Conservation (phyloP, 2,113 vertebrate species). For the Centropus unirufus region DNA sequence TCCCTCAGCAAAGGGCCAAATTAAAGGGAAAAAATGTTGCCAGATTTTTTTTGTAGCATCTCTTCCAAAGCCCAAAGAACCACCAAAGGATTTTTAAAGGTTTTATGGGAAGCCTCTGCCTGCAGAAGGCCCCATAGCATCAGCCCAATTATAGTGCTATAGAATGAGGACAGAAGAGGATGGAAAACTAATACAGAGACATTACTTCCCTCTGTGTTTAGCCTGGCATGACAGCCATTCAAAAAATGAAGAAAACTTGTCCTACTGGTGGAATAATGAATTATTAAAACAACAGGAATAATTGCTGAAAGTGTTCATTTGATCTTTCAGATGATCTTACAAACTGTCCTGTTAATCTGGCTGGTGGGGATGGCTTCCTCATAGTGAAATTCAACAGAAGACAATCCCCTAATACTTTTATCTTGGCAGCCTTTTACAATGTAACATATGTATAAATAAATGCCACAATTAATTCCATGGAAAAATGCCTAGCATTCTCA, state of each 20-base stretch:
- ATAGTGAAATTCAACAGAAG: not conserved
- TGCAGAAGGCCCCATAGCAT: not conserved
- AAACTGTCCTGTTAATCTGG: not conserved
- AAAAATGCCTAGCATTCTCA: not conserved
- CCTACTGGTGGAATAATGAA: not conserved
- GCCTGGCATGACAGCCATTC: not conserved
- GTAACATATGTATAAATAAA: not conserved
- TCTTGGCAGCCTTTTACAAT: not conserved
- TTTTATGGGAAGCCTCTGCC: not conserved
- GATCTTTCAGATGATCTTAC: not conserved
- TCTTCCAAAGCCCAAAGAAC: not conserved
- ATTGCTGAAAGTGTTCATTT: not conserved
- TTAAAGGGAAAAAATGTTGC: not conserved
- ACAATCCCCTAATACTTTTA: not conserved
- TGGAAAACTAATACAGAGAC: not conserved
- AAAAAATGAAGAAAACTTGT: not conserved
- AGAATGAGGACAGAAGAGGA: not conserved
- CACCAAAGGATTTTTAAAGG: not conserved
- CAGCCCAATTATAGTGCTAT: not conserved
- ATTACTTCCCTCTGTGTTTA: accelerated
- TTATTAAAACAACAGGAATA: not conserved
- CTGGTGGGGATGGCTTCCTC: not conserved
- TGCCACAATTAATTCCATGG: not conserved
- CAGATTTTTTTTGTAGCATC: not conserved
- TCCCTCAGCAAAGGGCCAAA: not conserved